These are phyloP conservation scores for Mastomys coucha DNA, from an alignment of 2,113 vertebrate species.

Conservation along the genomic window DNA sequence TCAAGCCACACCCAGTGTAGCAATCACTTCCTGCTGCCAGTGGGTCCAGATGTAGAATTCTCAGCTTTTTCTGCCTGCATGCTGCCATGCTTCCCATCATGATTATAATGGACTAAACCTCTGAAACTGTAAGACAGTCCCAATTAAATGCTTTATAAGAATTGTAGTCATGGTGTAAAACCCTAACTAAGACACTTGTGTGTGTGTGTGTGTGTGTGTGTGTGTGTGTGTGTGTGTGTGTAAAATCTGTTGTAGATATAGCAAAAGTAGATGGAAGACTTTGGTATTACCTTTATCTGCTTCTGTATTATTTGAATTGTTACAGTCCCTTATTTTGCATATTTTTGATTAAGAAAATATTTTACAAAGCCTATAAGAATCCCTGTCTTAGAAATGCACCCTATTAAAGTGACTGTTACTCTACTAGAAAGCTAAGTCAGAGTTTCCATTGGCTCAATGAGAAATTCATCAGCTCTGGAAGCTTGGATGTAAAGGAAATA, in stretches of 20 bases:
- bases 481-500: slow-evolving; percentile 17
- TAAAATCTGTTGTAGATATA: not conserved
- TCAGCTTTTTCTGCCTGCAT: too few species aligned
- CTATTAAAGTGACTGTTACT: not conserved
- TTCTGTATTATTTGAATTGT: slow-evolving; percentile 44
- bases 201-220: not conserved
- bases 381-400: not conserved
- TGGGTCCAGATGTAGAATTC: too few species aligned
- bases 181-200: not conserved
- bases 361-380: not conserved
- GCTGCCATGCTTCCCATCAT: too few species aligned
- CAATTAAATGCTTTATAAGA: not conserved
- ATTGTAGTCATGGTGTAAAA: not conserved
- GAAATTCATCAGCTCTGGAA: slow-evolving; percentile 22
- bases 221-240: not conserved
- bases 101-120: too few species aligned
- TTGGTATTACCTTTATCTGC: not conserved
- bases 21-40: not conserved
- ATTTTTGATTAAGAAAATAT: slow-evolving; percentile 49
- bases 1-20: not conserved
- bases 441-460: slow-evolving; percentile 25
- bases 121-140: too few species aligned
- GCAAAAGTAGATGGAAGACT: not conserved
- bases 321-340: slow-evolving; percentile 9
- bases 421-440: slow-evolving; percentile 36